These are phyloP conservation scores for Oncopeltus fasciatus DNA, from an alignment of 1,140 invertebrate species.

Conservation along the genomic window DNA sequence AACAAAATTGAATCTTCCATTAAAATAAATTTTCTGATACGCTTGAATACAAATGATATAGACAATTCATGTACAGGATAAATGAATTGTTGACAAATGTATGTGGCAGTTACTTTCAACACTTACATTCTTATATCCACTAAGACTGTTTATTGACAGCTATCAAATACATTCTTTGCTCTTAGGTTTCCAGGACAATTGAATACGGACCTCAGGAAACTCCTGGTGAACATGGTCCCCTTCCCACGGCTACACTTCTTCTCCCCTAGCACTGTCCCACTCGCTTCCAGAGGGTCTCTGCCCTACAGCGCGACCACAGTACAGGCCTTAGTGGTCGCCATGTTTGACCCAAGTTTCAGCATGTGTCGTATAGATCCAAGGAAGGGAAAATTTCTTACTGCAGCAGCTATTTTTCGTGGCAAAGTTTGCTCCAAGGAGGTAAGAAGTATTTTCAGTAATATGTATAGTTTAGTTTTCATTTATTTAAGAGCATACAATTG, in stretches of 20 bases:
- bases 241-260: conserved; percentile 52
- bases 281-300: conserved; percentile 35
- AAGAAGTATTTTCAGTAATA: too few species aligned
- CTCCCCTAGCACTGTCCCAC: conserved; percentile 45
- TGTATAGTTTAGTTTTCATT: too few species aligned
- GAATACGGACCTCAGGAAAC: conserved; percentile 44
- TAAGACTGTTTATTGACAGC: too few species aligned
- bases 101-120: too few species aligned
- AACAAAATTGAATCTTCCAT: too few species aligned
- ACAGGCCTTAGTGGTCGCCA: conserved; percentile 39
- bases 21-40: too few species aligned
- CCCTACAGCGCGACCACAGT: conserved; percentile 38
- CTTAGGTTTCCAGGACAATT: conserved; percentile 49
- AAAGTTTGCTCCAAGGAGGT: conserved; percentile 6
- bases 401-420: conserved; percentile 41
- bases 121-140: too few species aligned
- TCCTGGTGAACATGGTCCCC: conserved; percentile 49
- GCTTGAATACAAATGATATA: too few species aligned
- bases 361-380: conserved; percentile 47
- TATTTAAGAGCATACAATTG: too few species aligned
- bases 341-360: conserved; percentile 36
- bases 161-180: too few species aligned
- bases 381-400: conserved; percentile 37
- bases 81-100: too few species aligned
- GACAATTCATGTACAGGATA: too few species aligned